Evolutionary conservation across 2,888 invertebrate genomes (phyloP).

Genomic region (Chouioia cunea): DNA sequence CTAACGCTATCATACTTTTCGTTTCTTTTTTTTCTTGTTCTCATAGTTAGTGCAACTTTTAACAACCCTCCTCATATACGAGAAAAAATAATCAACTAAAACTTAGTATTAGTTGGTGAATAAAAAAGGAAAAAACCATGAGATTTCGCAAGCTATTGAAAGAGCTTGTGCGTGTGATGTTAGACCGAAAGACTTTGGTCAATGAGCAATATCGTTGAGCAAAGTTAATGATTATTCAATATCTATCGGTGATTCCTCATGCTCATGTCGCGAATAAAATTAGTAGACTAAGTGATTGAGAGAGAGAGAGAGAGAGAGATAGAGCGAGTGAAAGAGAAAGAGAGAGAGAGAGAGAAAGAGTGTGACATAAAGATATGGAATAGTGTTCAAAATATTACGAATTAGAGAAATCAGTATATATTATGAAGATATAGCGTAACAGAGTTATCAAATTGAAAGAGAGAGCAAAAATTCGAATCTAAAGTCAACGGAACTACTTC

Average conservation of each 20-base stretch:
- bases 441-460: slow-evolving; percentile 25
- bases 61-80: slow-evolving; percentile 37
- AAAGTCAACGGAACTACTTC: slow-evolving; percentile 34
- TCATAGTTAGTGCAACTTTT: slow-evolving; percentile 13
- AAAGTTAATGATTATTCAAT: slow-evolving; percentile 23
- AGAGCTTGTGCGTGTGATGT: slow-evolving; percentile 27
- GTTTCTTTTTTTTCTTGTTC: slow-evolving; percentile 36
- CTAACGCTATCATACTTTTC: slow-evolving; percentile 64
- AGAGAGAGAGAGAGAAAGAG: too few relatives aligned
- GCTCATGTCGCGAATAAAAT: slow-evolving; percentile 23
- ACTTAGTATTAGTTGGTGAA: too few relatives aligned
- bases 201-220: slow-evolving; percentile 10
- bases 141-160: slow-evolving; percentile 28
- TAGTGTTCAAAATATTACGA: slow-evolving; percentile 21
- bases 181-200: slow-evolving; percentile 25
- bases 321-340: too few relatives aligned
- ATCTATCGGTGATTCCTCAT: slow-evolving; percentile 34
- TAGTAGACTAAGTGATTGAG: slow-evolving; percentile 21
- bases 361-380: too few relatives aligned
- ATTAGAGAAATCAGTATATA: slow-evolving; percentile 19
- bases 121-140: too few relatives aligned
- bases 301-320: too few relatives aligned
- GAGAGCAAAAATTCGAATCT: slow-evolving; percentile 34
- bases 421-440: slow-evolving; percentile 30
- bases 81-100: too few relatives aligned